phyloP scores from a whole-genome alignment of 2,113 vertebrate genomes.

The Ictalurus furcatus region DNA sequence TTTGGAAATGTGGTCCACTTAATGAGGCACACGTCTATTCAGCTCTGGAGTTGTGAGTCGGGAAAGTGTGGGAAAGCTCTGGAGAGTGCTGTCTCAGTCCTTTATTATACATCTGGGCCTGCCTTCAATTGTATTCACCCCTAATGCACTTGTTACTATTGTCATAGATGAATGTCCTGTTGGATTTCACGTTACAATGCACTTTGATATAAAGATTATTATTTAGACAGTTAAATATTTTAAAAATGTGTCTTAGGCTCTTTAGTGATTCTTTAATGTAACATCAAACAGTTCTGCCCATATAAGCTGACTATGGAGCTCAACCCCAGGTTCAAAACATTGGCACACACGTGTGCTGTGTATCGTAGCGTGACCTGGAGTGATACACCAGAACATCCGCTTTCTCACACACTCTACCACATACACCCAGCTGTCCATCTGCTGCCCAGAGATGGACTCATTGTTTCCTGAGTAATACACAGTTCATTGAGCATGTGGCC shows the following conservation, averaged over 20 bases:
- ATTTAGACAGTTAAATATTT: neutral
- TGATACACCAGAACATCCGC: slow-evolving; percentile 20
- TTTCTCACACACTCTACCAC: slow-evolving; percentile 46
- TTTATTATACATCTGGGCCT: too few relatives aligned
- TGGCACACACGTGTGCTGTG: neutral
- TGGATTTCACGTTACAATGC: neutral
- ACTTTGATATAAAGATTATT: neutral
- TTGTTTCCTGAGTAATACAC: slow-evolving; percentile 48
- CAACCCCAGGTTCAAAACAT: neutral
- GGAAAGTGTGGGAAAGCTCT: slow-evolving; percentile 42
- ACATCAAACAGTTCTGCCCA: slow-evolving; percentile 44
- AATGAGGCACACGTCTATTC: slow-evolving; percentile 39
- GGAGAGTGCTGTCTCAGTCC: slow-evolving; percentile 33
- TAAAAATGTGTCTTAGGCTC: neutral
- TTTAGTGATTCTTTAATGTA: neutral
- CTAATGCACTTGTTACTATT: slow-evolving; percentile 3
- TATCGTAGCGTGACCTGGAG: neutral
- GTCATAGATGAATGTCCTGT: slow-evolving; percentile 15
- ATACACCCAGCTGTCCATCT: slow-evolving; percentile 46
- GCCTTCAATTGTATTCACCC: too few relatives aligned
- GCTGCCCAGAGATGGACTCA: slow-evolving; percentile 42
- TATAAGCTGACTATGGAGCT: neutral
- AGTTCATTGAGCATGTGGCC: slow-evolving; percentile 55
- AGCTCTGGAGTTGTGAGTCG: neutral
- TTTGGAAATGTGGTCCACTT: slow-evolving; percentile 1